Evolutionary conservation across 1,140 invertebrate species (phyloP), one percentile per base, ranked within the genome.

Genomic region (Ceratina calcarata): DNA sequence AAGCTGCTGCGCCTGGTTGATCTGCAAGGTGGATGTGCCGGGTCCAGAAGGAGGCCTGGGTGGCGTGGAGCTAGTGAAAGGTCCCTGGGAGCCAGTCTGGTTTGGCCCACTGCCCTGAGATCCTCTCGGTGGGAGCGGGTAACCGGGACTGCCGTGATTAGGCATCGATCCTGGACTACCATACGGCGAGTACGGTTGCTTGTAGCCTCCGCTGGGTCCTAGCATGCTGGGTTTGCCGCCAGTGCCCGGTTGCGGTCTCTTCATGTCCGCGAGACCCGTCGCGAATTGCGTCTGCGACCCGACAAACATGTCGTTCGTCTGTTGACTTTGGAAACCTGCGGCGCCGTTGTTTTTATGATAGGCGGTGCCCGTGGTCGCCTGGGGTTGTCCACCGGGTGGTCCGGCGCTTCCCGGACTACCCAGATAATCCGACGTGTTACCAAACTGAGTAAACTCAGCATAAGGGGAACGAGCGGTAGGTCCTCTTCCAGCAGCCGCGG

Each of bases 1-100:
- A 81, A 98, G 91, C 89, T 97, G 97, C 90, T 97, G 97, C 18
- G 96, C 96, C 91, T 97, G 97, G 87, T 96, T 96, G 92, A 97
- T 96, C 91, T 97, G 96, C 83, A 97, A 87, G 12, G 94, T 95
- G 3, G 95, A 93, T 18, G 94, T 91, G 81, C 93, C 94, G 18
- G 94, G 91, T 67, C 94, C 94, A 0, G 95, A 95, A 7, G 95
- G 94, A 61, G 95, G 95, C 71, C 95, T 92, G 16, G 95, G 95
- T 15, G 93, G 94, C 45, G 94, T 94, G 78, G 94, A 93, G 61
- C 93, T 94, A 69, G 93, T 94, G 88, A 94, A 95, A n/a, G 93
- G 91, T 75, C 94, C 92, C 69, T 91, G 89, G 18, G 89, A 88
- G 53, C 91, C 86, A 58, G 88, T 72, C 69, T 90, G 91, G 79